These are phyloP conservation scores for Morelia viridis DNA, from an alignment of 2,797 vertebrate species.

Conservation along the genomic window DNA sequence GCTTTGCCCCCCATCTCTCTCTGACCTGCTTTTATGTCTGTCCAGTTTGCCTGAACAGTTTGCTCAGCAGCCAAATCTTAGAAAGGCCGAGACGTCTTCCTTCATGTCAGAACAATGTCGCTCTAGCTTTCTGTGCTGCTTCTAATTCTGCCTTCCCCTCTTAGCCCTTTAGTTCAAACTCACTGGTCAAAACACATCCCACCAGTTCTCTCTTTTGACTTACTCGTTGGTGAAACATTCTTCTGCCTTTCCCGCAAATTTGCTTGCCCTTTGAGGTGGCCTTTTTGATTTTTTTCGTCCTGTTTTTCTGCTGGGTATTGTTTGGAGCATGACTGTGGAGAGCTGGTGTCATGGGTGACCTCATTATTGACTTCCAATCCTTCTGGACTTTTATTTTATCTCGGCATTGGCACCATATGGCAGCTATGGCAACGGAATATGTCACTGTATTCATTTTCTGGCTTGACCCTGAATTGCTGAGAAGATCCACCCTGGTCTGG, in stretches of 20 bases:
- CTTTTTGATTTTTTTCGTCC: background rate
- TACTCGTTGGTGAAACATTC: background rate
- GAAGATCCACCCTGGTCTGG: slow-evolving; percentile 39
- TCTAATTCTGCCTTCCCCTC: background rate
- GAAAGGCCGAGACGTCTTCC: slow-evolving; percentile 27
- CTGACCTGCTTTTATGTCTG: slow-evolving; percentile 20
- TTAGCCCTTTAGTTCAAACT: slow-evolving; percentile 13
- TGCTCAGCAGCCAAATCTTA: slow-evolving; percentile 26
- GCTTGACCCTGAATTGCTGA: slow-evolving; percentile 45
- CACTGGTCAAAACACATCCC: slow-evolving; percentile 15
- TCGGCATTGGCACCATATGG: slow-evolving; percentile 66
- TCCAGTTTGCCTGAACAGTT: background rate
- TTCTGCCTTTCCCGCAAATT: slow-evolving; percentile 10
- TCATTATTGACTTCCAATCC: slow-evolving; percentile 54
- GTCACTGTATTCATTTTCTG: slow-evolving; percentile 63
- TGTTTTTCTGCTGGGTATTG: rapidly evolving
- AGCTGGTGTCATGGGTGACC: background rate
- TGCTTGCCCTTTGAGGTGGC: background rate
- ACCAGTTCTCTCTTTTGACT: background rate
- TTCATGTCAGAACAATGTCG: slow-evolving; percentile 30
- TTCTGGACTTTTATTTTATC: slow-evolving; percentile 59
- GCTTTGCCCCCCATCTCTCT: background rate
- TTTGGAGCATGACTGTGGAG: background rate
- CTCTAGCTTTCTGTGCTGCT: slow-evolving; percentile 4
- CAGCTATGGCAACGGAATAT: slow-evolving; percentile 71